These are phyloP conservation scores for Syngnathus rostellatus DNA, from an alignment of 2,797 vertebrate species.

Conservation along the genomic window DNA sequence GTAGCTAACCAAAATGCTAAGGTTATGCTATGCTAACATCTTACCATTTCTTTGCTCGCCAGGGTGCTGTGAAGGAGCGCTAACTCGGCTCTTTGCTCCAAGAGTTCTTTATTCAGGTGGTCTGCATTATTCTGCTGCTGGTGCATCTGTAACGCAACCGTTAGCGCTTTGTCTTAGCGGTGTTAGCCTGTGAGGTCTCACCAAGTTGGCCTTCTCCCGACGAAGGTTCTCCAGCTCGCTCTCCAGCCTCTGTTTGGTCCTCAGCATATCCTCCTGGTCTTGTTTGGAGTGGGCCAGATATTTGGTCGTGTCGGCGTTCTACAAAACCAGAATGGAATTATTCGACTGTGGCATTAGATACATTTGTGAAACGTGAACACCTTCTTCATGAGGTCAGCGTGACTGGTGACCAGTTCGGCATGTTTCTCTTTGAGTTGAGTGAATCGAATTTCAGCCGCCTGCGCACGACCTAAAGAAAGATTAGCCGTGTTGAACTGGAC, in stretches of 20 bases:
- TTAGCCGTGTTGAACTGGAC: not conserved
- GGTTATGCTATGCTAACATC: not conserved
- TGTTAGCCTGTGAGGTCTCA: conserved; percentile 13
- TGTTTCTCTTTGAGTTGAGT: conserved; percentile 92
- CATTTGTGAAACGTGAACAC: conserved; percentile 43
- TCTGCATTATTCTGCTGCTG: conserved; percentile 76
- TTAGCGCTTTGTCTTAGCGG: not conserved
- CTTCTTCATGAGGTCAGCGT: conserved; percentile 89
- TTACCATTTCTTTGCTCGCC: conserved; percentile 55
- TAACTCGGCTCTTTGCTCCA: conserved; percentile 54
- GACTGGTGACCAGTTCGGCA: conserved; percentile 86
- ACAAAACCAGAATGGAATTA: not conserved
- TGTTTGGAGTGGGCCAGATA: conserved; percentile 30
- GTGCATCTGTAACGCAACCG: conserved; percentile 55
- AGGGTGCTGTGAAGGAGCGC: conserved; percentile 41
- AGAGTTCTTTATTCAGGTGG: conserved; percentile 71
- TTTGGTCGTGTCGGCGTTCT: conserved; percentile 58
- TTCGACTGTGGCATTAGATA: too few species aligned
- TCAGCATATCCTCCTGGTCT: conserved; percentile 43
- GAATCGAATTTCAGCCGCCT: conserved; percentile 86
- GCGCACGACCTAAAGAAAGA: conserved; percentile 72
- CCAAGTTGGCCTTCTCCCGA: conserved; percentile 35
- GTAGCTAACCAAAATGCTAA: not conserved
- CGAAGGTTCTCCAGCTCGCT: conserved; percentile 44
- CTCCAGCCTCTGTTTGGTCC: conserved; percentile 39